Evolutionary conservation across 2,113 vertebrate species (phyloP).

Genomic region (Poeciliopsis prolifica): DNA sequence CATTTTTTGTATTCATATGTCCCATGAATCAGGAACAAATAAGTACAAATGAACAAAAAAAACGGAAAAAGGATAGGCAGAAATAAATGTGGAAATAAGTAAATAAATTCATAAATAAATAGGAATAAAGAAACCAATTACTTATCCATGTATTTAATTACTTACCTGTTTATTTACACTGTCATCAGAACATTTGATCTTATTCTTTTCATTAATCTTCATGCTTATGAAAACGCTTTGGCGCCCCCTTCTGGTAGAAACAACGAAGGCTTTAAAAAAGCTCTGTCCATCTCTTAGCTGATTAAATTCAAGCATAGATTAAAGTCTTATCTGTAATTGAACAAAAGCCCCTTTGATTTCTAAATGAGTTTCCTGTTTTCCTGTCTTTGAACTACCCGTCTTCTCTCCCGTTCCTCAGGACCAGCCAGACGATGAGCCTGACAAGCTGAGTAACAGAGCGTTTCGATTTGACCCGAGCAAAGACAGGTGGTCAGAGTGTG

Average conservation of each 20-base stretch:
- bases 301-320: neutral
- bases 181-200: too few species aligned
- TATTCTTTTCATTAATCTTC: neutral
- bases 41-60: too few species aligned
- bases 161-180: too few species aligned
- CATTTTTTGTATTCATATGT: too few species aligned
- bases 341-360: neutral
- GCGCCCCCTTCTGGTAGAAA: neutral
- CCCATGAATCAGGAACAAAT: too few species aligned
- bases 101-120: too few species aligned
- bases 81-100: too few species aligned
- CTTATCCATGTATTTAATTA: too few species aligned
- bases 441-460: conserved; percentile 86
- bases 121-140: too few species aligned
- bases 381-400: neutral
- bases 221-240: neutral
- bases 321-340: neutral
- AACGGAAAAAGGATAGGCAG: too few species aligned
- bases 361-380: neutral
- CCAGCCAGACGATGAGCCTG: conserved; percentile 89
- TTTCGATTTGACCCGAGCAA: conserved; percentile 86
- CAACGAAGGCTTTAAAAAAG: neutral
- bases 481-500: conserved; percentile 84
- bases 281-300: neutral
- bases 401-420: conserved; percentile 70